Conservation (phyloP, 1,140 invertebrate species). For the Oryctes rhinoceros region DNA sequence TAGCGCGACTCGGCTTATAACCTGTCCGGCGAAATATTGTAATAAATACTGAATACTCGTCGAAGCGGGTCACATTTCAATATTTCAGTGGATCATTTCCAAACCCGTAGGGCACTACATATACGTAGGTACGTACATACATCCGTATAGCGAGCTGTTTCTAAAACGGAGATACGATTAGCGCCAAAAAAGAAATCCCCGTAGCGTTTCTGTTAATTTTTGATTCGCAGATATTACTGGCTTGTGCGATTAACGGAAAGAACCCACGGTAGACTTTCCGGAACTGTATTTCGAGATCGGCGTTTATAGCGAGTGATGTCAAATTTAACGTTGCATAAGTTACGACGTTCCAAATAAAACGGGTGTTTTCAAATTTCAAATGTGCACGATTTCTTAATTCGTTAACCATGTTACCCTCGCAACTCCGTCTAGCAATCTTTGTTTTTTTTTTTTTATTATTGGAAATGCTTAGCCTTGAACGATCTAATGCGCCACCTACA, state of each 20-base stretch:
- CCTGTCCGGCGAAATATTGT: slow-evolving; percentile 12
- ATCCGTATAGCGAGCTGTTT: neutral
- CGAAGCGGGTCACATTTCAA: slow-evolving; percentile 28
- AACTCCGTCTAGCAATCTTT: too few relatives aligned
- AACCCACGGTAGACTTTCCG: neutral
- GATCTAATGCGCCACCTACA: too few relatives aligned
- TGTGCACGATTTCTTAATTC: too few relatives aligned
- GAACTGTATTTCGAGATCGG: neutral
- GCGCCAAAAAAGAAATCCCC: neutral
- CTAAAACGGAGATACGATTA: neutral
- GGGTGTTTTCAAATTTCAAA: too few relatives aligned
- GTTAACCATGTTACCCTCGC: too few relatives aligned
- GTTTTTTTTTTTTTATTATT: too few relatives aligned
- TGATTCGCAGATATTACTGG: neutral
- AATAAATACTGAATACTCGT: slow-evolving; percentile 28
- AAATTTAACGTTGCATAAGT: neutral
- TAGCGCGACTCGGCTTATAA: slow-evolving; percentile 3
- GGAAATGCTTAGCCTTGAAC: too few relatives aligned
- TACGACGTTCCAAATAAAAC: neutral
- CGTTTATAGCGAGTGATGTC: neutral
- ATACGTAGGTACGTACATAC: neutral
- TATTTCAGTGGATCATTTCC: slow-evolving; percentile 25
- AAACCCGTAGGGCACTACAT: neutral
- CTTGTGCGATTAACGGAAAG: neutral
- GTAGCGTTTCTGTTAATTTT: neutral